phyloP scores from a whole-genome alignment of 2,888 invertebrate genomes.

The Cyaniris semiargus region DNA sequence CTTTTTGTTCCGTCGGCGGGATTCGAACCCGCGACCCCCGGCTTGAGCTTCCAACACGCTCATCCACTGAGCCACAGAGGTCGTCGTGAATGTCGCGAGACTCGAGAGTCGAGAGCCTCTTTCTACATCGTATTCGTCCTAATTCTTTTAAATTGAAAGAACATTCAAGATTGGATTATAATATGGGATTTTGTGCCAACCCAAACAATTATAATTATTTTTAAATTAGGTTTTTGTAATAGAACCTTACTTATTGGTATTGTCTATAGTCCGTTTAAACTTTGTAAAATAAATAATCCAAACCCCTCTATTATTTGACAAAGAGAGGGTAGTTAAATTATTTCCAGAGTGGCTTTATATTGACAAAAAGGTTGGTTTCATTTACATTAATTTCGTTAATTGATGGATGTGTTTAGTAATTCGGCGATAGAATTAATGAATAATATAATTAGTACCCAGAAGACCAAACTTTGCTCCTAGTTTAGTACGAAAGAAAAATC shows the following conservation, averaged over 20 bases:
- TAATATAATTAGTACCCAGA: background rate
- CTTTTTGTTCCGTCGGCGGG: too few species aligned
- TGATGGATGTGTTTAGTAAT: background rate
- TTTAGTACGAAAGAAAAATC: too few species aligned
- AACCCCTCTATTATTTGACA: background rate
- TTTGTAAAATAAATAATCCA: background rate
- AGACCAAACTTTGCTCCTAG: too few species aligned
- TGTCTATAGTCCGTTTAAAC: background rate
- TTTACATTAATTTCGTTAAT: background rate
- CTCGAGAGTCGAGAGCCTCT: too few species aligned
- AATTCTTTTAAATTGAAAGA: background rate
- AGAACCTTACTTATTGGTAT: slow-evolving; percentile 1
- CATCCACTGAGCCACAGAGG: too few species aligned
- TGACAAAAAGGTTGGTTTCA: background rate
- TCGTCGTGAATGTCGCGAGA: too few species aligned
- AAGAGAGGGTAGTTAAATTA: background rate
- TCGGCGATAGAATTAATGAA: background rate
- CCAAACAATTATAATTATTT: background rate
- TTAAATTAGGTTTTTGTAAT: background rate
- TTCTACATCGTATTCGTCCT: too few species aligned
- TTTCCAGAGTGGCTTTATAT: background rate
- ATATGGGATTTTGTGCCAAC: background rate
- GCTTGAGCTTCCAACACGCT: too few species aligned
- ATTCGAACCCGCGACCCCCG: too few species aligned
- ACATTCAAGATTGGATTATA: background rate